A percentile compares a stretch with the other conserved stretches of the same genome.
Conservation (phyloP, 2,797 vertebrate genomes). For the Ara ararauna region DNA sequence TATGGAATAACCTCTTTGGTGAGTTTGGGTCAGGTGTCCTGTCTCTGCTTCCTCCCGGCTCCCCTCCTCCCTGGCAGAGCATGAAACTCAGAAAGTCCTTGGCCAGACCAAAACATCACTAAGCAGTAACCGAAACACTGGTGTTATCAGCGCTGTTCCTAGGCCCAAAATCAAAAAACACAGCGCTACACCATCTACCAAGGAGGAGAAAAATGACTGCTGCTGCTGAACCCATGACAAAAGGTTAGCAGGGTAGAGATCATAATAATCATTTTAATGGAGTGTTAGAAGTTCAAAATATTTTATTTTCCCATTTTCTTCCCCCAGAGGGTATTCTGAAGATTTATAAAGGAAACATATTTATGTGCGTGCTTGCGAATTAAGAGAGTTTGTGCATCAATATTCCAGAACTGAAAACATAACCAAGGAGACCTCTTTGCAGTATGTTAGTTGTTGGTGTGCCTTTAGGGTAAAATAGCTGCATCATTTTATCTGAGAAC, state of each 20-base stretch:
- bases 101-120: no score
- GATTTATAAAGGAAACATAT: not conserved
- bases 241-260: not conserved
- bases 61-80: no score
- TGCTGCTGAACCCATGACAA: no score
- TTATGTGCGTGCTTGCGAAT: not conserved
- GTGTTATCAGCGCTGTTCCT: no score
- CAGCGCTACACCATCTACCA: no score
- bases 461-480: not conserved
- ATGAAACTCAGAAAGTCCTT: no score
- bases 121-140: no score
- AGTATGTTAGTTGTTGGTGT: not conserved
- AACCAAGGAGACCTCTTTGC: conserved; percentile 5
- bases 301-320: not conserved
- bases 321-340: not conserved
- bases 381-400: not conserved
- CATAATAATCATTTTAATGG: not conserved
- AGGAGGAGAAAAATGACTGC: no score
- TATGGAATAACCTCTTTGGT: no score
- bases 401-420: conserved; percentile 7
- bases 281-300: not conserved
- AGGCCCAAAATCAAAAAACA: no score
- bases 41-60: no score
- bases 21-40: no score
- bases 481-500: conserved; percentile 10